Evolutionary conservation across 2,888 invertebrate genomes (phyloP), one percentile per base, ranked within the genome.

Genomic region (Scaptodrosophila latifasciaeformis): DNA sequence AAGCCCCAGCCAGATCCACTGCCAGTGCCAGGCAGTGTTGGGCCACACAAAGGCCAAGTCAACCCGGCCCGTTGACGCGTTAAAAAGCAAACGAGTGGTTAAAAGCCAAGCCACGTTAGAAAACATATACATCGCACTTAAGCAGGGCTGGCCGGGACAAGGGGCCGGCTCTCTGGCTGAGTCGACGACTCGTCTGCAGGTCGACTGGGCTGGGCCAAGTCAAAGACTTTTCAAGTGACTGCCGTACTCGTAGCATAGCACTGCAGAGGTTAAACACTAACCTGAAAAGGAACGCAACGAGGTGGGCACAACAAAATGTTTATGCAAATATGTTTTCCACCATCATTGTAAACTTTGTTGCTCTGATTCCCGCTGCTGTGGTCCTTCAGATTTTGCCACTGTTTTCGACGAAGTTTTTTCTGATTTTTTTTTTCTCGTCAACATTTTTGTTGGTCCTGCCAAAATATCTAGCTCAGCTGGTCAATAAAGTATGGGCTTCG

Each of bases 31-130:
- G 29, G 17, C 7, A 15, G 9, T 7, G 44, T 3, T 19, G 42
- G 4, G 52, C 59, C 44, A 54, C 65, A 71, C 60, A 79, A 69
- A 62, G 76, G 69, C 34, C 7, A n/a, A n/a, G 15, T 9, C 72
- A 76, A 72, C 74, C 76, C 76, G 79, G 69, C 77, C 79, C 72
- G 74, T 69, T 74, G 79, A 76, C 72, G 79, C 79, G 79, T 74
- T 74, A 76, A 79, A 79, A 72, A 79, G 76, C 76, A 61, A 76
- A 65, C 67, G 76, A 74, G 76, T 79, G 76, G 62, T 65, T 76
- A 79, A 74, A 67, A 69, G 76, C 63, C 50, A 50, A 50, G 69
- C 64, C 60, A 51, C 52, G 49, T n/a, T n/a, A n/a, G n/a, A 15
- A 13, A 13, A 17, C n/a, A 5, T 18, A 18, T 2, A 1, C 2